Evolutionary conservation across 1,140 invertebrate genomes (phyloP), one percentile per base, ranked within the genome.

Genomic region (Magallana ariakensis): DNA sequence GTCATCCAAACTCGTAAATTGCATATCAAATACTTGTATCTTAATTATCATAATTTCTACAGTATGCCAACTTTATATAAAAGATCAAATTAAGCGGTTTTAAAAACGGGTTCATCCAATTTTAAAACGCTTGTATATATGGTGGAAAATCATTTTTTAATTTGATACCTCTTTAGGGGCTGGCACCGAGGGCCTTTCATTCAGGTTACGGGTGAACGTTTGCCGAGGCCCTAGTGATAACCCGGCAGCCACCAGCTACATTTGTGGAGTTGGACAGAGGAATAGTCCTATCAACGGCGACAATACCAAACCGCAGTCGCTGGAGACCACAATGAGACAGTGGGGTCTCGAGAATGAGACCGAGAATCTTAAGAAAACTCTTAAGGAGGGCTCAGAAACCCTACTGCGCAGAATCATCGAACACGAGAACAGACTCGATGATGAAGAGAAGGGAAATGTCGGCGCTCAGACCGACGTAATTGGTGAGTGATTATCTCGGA

Each of bases 391-490:
- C 16, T 89, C 89, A 0, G 89, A 90, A 57, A 82, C 58, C 0
- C 22, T 89, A 16, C 22, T 92, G 56, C 16, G 80, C 84, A 62
- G 55, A 15, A 89, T 91, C 15, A 87, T 92, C 0, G 55, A 87
- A 54, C 56, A 62, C 83, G 92, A 91, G 56, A 85, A 86, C 0
- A 16, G 75, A 11, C 62, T 92, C 22, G 89, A 55, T 10, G 15
- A 19, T n/a, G 62, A 87, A 7, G 75, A 90, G 82, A 85, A 87
- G 81, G 92, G 92, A 2, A 88, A 83, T 7, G 54, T 88, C 60
- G 85, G 87, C 0, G 89, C 89, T 11, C 89, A 91, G 33, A 92
- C 91, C 11, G 91, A 91, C 85, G 62, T 91, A 11, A 89, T 91
- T 19, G 92, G 92, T 92, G 83, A 57, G 33, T 2, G 33, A 46